Percentiles rank a stretch among this genome's conserved stretches.
Conservation (phyloP, 2,797 vertebrate genomes). For the Craterocephalus amniculus region DNA sequence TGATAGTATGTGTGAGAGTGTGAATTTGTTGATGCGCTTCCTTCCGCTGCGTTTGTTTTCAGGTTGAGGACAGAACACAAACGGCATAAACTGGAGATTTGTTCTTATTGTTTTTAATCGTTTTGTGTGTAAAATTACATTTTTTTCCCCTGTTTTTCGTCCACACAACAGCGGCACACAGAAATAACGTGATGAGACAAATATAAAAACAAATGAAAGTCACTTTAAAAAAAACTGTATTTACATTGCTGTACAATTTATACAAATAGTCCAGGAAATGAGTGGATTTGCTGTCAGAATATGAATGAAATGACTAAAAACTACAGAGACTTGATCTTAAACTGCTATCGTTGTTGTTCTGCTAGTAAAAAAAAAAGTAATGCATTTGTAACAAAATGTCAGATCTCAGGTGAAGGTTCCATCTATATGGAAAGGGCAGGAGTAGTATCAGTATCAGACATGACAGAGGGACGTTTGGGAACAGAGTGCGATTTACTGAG, state of each 20-base stretch:
- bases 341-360: slow-evolving; percentile 11
- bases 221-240: slow-evolving; percentile 39
- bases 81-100: background rate
- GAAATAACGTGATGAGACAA: slow-evolving; percentile 5
- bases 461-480: slow-evolving; percentile 81
- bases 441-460: slow-evolving; percentile 84
- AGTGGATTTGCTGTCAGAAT: background rate
- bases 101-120: slow-evolving; percentile 16
- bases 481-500: slow-evolving; percentile 52
- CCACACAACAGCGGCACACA: slow-evolving; percentile 32
- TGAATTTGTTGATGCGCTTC: background rate
- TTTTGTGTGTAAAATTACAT: slow-evolving; percentile 10
- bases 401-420: slow-evolving; percentile 6
- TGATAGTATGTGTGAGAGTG: background rate
- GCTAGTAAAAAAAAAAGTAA: slow-evolving; percentile 13
- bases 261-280: slow-evolving; percentile 33
- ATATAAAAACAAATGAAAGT: slow-evolving; percentile 14
- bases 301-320: slow-evolving; percentile 16
- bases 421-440: slow-evolving; percentile 81
- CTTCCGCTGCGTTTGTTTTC: background rate
- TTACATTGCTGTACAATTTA: slow-evolving; percentile 71
- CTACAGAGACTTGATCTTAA: background rate
- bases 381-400: slow-evolving; percentile 3
- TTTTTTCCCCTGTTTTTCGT: background rate
- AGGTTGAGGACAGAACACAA: background rate